Evolutionary conservation across 2,888 invertebrate species (phyloP).

Genomic region (Phortica magna): DNA sequence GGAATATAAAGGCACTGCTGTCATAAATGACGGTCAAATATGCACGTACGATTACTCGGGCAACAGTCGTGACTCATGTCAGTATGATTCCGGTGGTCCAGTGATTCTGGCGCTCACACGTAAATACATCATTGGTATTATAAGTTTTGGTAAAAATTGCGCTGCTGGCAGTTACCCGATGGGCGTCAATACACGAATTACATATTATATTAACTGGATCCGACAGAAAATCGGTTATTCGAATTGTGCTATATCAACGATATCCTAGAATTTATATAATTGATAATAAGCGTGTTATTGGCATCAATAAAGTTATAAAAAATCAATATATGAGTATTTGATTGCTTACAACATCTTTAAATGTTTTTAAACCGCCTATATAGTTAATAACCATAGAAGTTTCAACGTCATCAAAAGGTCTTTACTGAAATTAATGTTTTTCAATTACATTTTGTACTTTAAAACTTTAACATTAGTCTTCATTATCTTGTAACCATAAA

Average conservation of each 20-base stretch:
- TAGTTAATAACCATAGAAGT: no score
- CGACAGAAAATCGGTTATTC: slow-evolving; percentile 49
- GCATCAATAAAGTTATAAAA: no score
- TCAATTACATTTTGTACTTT: no score
- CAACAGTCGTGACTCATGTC: slow-evolving; percentile 78
- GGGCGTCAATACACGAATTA: slow-evolving; percentile 80
- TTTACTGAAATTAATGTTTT: no score
- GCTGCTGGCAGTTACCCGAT: slow-evolving; percentile 74
- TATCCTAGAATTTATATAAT: neutral
- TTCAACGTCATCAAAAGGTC: no score
- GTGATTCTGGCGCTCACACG: slow-evolving; percentile 75
- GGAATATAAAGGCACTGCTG: slow-evolving; percentile 44
- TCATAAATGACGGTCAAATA: slow-evolving; percentile 55
- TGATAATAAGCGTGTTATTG: neutral
- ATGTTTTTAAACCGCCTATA: no score
- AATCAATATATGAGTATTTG: no score
- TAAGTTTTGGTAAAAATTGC: slow-evolving; percentile 80
- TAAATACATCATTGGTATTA: slow-evolving; percentile 79
- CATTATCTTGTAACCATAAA: no score
- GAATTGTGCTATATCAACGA: slow-evolving; percentile 52
- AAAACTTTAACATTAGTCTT: no score
- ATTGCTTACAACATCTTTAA: no score
- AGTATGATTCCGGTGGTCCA: slow-evolving; percentile 80
- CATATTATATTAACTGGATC: slow-evolving; percentile 80
- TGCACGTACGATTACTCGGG: slow-evolving; percentile 67